Conservation (phyloP, 2,888 invertebrate genomes). For the Diogma glabrata region DNA sequence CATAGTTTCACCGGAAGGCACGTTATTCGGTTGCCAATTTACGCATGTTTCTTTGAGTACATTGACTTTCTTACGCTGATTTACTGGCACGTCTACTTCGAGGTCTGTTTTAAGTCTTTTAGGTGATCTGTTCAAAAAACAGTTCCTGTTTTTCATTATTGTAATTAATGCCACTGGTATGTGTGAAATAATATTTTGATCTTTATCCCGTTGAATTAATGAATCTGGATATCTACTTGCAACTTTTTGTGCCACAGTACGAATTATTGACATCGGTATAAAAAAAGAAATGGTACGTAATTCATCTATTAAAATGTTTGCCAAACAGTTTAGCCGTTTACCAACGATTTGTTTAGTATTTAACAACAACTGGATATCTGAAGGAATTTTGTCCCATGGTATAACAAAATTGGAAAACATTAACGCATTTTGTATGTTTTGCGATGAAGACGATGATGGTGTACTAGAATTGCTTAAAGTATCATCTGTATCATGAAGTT, state of each 20-base stretch:
- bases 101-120: background rate
- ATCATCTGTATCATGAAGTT: too few species aligned
- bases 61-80: too few species aligned
- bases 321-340: slow-evolving; percentile 15
- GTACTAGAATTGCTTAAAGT: too few species aligned
- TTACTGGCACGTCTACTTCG: background rate
- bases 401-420: slow-evolving; percentile 15
- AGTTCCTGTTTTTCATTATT: background rate
- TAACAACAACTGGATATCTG: slow-evolving; percentile 10
- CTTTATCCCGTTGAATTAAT: slow-evolving; percentile 14
- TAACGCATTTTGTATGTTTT: too few species aligned
- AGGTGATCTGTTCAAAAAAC: background rate
- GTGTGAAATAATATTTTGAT: slow-evolving; percentile 11
- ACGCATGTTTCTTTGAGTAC: too few species aligned
- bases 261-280: slow-evolving; percentile 15
- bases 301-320: slow-evolving; percentile 17
- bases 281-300: slow-evolving; percentile 13
- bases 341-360: slow-evolving; percentile 12
- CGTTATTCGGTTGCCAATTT: too few species aligned
- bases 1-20: too few species aligned
- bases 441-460: too few species aligned
- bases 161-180: background rate
- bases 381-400: slow-evolving; percentile 17
- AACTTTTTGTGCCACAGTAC: slow-evolving; percentile 14
- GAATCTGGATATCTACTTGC: slow-evolving; percentile 16